Percentiles rank a stretch among this genome's conserved stretches.
These are phyloP conservation scores for Lepidocolaptes lacrymiger DNA, from an alignment of 2,797 vertebrate genomes.

Conservation along the genomic window DNA sequence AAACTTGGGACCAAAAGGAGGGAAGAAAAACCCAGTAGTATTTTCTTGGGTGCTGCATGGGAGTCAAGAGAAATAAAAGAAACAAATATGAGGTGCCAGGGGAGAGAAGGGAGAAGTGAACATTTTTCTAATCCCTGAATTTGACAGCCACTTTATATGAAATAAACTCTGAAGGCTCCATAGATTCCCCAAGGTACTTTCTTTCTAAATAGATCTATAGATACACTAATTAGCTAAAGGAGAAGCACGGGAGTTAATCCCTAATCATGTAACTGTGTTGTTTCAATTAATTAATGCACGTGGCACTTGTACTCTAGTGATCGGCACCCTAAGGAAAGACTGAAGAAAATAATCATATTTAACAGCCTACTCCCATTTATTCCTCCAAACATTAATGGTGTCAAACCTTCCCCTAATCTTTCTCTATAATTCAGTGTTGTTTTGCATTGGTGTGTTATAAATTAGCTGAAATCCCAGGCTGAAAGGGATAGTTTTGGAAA, in stretches of 20 bases:
- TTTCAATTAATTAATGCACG: conserved; percentile 63
- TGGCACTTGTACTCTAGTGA: conserved; percentile 34
- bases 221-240: conserved; percentile 58
- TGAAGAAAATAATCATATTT: conserved; percentile 4
- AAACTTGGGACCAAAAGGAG: neutral
- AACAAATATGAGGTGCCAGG: conserved; percentile 1
- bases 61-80: conserved; percentile 2
- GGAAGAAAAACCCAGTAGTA: neutral
- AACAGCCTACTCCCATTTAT: neutral
- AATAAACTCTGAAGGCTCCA: conserved; percentile 24
- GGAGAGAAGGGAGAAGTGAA: neutral
- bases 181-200: conserved; percentile 41
- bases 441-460: neutral
- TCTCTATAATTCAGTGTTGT: neutral
- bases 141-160: conserved; percentile 8
- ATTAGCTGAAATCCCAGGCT: neutral
- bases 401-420: neutral
- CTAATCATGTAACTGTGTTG: conserved; percentile 62
- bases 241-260: conserved; percentile 53
- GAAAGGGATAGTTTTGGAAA: neutral
- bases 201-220: conserved; percentile 60
- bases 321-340: conserved; percentile 53
- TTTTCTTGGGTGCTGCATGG: neutral
- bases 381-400: neutral
- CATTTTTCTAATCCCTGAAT: conserved; percentile 26